These are phyloP conservation scores for Prunella himalayana DNA, from an alignment of 2,113 vertebrate genomes.

Conservation along the genomic window DNA sequence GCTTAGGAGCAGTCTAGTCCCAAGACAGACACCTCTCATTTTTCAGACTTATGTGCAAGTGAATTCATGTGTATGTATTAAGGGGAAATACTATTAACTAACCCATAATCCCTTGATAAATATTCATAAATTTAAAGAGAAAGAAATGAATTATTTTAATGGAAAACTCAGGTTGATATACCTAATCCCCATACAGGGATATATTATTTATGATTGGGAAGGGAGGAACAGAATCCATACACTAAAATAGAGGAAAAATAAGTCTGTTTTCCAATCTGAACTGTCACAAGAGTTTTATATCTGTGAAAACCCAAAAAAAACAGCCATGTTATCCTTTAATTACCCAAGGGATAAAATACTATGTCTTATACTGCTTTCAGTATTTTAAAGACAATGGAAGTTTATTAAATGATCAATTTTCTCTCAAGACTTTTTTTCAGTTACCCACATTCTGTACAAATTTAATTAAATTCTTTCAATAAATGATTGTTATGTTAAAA, in stretches of 20 bases:
- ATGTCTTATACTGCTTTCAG: neutral
- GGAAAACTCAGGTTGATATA: neutral
- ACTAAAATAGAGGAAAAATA: neutral
- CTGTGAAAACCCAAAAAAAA: neutral
- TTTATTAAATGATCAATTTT: neutral
- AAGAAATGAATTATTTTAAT: neutral
- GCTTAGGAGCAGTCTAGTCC: neutral
- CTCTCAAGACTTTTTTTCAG: neutral
- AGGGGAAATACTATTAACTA: neutral
- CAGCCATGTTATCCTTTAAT: neutral
- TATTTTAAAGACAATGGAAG: neutral
- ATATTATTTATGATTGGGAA: slow-evolving; percentile 13
- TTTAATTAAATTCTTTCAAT: neutral
- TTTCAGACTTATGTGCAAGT: neutral
- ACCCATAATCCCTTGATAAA: neutral
- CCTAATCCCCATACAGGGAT: neutral
- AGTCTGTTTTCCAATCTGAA: neutral
- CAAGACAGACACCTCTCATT: neutral
- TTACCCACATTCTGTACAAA: neutral
- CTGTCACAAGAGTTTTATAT: neutral
- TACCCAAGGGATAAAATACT: neutral
- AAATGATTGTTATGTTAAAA: neutral
- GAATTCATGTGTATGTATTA: neutral
- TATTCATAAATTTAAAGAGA: slow-evolving; percentile 12
- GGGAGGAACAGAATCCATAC: neutral